A percentile compares a stretch with the other conserved stretches of the same genome.
phyloP scores from a whole-genome alignment of 1,140 invertebrate genomes.

The Fopius arisanus region DNA sequence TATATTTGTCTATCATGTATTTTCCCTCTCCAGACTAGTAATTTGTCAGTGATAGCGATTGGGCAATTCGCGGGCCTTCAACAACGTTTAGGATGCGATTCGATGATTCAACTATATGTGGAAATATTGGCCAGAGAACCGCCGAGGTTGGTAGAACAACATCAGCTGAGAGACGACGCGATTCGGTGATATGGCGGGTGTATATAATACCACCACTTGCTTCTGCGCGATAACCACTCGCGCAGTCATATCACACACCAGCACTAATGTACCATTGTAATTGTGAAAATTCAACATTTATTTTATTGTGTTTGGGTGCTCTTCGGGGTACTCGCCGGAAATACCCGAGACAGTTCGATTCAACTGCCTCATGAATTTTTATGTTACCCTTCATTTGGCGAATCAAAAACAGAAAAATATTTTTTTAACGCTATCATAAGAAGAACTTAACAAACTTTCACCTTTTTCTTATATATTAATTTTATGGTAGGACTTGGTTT shows the following conservation, averaged over 20 bases:
- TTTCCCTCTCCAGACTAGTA: background rate
- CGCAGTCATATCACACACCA: background rate
- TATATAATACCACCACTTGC: background rate
- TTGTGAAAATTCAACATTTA: background rate
- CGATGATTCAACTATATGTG: background rate
- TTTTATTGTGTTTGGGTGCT: no score
- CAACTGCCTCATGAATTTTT: no score
- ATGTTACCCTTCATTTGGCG: no score
- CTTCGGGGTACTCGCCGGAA: no score
- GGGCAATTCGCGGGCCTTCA: background rate
- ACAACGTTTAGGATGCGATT: background rate
- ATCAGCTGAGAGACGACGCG: background rate
- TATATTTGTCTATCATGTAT: background rate
- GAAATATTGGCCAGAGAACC: background rate
- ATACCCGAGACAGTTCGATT: no score
- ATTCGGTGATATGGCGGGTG: background rate
- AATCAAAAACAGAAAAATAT: no score
- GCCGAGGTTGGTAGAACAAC: background rate
- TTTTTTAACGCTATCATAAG: no score
- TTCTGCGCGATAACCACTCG: background rate
- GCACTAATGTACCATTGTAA: background rate
- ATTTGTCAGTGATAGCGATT: no score
- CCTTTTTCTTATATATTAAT: no score
- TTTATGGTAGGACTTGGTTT: no score
- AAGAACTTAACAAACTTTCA: no score